Conservation (phyloP, 2,113 vertebrate genomes). For the Anguilla rostrata region DNA sequence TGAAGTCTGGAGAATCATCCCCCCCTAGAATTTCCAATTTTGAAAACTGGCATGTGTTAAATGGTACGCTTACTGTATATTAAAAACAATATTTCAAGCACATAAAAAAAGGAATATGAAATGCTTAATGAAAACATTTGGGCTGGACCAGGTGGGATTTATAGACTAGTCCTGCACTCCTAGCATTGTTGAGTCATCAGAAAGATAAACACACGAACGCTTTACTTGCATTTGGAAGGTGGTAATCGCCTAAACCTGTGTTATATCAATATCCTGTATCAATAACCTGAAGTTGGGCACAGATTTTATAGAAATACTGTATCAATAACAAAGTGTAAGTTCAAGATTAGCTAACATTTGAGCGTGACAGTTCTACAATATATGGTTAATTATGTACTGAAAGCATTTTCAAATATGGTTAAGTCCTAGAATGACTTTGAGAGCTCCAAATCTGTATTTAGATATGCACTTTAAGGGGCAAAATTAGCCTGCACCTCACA, state of each 20-base stretch:
- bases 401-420: background rate
- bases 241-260: background rate
- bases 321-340: background rate
- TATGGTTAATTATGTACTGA: background rate
- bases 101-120: background rate
- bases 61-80: background rate
- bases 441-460: background rate
- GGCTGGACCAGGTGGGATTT: background rate
- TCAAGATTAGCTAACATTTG: background rate
- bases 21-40: background rate
- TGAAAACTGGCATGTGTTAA: background rate
- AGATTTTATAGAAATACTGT: background rate
- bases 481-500: background rate
- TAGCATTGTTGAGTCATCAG: background rate
- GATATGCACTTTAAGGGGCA: background rate
- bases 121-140: background rate
- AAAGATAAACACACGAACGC: background rate
- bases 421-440: background rate
- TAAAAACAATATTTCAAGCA: slow-evolving; percentile 1
- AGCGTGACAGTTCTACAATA: background rate
- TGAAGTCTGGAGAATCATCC: background rate
- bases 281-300: background rate
- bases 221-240: background rate
- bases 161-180: background rate
- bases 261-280: background rate